phyloP scores from a whole-genome alignment of 2,888 invertebrate genomes.

The Rotaria magnacalcarata region DNA sequence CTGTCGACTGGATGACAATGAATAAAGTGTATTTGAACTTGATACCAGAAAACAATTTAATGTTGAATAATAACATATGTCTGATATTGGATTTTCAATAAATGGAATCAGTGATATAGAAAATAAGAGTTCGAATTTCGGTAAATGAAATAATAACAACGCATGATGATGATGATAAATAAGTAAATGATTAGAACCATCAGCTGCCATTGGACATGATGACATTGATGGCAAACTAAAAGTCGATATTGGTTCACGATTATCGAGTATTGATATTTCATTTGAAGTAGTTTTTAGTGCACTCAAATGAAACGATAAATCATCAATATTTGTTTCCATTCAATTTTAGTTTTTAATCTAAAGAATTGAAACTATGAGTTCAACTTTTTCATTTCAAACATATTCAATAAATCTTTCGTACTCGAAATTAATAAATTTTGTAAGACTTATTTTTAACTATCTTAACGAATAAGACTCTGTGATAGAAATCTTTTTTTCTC shows the following conservation, averaged over 20 bases:
- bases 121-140: background rate
- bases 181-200: background rate
- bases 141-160: background rate
- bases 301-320: background rate
- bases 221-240: background rate
- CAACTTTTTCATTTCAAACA: too few species aligned
- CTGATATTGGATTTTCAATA: background rate
- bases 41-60: background rate
- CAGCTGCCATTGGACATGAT: constrained; percentile 20
- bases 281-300: background rate
- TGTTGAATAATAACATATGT: background rate
- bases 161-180: background rate
- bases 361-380: background rate
- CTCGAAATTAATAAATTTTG: too few species aligned
- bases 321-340: background rate
- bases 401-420: too few species aligned
- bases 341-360: background rate
- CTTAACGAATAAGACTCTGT: too few species aligned
- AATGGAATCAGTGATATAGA: background rate
- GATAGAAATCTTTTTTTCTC: too few species aligned
- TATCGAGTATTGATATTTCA: background rate
- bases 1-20: background rate
- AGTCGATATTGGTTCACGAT: background rate
- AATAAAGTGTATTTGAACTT: background rate
- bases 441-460: too few species aligned